A percentile compares a stretch with the other conserved stretches of the same genome.
These are phyloP conservation scores for Chloropsis hardwickii DNA, from an alignment of 2,113 vertebrate genomes.

Conservation along the genomic window DNA sequence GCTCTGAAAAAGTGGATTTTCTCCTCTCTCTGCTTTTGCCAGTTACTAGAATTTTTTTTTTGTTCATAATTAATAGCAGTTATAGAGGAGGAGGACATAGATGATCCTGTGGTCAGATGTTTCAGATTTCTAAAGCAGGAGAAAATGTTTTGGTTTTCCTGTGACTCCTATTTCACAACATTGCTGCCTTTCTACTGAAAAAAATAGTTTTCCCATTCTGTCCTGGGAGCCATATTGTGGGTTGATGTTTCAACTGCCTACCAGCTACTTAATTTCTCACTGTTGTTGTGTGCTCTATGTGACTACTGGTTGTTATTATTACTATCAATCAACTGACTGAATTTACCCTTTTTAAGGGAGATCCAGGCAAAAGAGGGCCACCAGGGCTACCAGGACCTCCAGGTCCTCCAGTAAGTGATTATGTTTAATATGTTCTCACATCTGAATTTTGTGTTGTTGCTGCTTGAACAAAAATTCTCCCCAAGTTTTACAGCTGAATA, in stretches of 20 bases:
- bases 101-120: neutral
- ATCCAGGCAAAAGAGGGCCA: constrained; percentile 89
- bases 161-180: neutral
- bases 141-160: neutral
- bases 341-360: constrained; percentile 76
- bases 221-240: neutral
- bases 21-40: neutral
- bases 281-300: neutral
- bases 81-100: neutral
- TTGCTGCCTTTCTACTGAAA: neutral
- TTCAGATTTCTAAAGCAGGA: neutral
- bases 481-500: neutral
- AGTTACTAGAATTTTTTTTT: neutral
- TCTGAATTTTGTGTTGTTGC: neutral
- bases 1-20: neutral
- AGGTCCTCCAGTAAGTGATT: constrained; percentile 84
- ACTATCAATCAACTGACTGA: neutral
- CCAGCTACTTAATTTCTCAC: neutral
- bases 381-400: constrained; percentile 85
- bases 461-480: neutral
- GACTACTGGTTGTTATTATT: neutral
- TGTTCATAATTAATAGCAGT: neutral
- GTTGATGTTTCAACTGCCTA: neutral
- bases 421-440: neutral
- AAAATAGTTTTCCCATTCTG: neutral